These are phyloP conservation scores for Bungarus multicinctus DNA, from an alignment of 2,113 vertebrate species.

Conservation along the genomic window DNA sequence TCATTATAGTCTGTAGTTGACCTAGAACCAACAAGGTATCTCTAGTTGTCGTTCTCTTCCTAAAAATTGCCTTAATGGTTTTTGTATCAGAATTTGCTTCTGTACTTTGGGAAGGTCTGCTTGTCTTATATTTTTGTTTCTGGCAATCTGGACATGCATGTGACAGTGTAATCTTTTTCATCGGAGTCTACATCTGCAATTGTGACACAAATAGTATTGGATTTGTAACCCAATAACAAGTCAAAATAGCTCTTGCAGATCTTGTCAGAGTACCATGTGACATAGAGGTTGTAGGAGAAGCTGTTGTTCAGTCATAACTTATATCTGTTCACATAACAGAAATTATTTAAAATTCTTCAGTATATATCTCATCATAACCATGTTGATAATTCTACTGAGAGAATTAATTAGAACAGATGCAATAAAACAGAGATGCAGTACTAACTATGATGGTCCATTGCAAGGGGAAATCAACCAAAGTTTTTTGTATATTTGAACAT, in stretches of 20 bases:
- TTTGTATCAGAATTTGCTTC: neutral
- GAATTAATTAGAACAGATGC: neutral
- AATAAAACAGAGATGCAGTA: neutral
- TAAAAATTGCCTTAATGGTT: neutral
- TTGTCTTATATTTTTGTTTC: neutral
- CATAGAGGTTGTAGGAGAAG: no score
- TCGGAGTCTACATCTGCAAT: neutral
- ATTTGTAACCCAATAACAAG: neutral
- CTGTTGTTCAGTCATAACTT: neutral
- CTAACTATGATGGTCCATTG: neutral
- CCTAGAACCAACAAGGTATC: neutral
- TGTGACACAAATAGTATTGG: neutral
- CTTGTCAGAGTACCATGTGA: neutral
- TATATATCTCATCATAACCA: neutral
- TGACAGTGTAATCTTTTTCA: neutral
- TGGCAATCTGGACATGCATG: neutral
- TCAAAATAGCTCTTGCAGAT: neutral
- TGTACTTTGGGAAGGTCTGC: neutral
- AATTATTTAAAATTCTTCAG: neutral
- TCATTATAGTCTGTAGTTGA: neutral
- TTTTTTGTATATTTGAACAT: neutral
- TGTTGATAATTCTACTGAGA: neutral
- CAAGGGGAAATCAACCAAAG: neutral
- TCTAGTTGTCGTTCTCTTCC: neutral
- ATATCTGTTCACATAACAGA: neutral